Percentiles rank a stretch among this genome's conserved stretches.
Conservation (phyloP, 2,797 vertebrate genomes). For the Pantherophis alleghaniensis region DNA sequence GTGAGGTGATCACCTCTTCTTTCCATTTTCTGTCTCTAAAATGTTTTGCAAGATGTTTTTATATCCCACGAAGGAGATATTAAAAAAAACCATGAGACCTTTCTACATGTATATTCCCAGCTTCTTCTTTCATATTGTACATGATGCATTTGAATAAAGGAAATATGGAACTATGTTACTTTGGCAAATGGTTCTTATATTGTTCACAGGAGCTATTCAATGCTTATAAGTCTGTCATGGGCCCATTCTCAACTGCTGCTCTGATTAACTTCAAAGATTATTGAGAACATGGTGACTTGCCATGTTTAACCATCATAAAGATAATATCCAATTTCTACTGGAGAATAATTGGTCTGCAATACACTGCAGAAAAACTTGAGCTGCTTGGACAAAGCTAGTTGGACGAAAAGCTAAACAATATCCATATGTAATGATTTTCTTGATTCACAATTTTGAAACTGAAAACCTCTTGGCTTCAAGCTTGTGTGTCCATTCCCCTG, state of each 20-base stretch:
- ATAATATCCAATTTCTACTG: conserved; percentile 48
- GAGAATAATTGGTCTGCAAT: conserved; percentile 40
- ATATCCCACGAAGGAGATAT: not conserved
- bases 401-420: conserved; percentile 55
- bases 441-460: conserved; percentile 70
- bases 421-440: conserved; percentile 66
- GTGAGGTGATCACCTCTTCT: not conserved
- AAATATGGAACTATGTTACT: not conserved
- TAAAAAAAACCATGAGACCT: not conserved
- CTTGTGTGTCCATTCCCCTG: conserved; percentile 69
- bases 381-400: conserved; percentile 45
- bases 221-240: not conserved
- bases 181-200: rapidly evolving
- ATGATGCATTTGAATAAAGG: not conserved
- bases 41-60: not conserved
- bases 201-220: not conserved
- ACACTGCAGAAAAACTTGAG: conserved; percentile 39
- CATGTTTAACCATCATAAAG: not conserved
- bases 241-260: not conserved
- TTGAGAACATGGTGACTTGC: conserved; percentile 8
- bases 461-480: conserved; percentile 70
- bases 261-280: rapidly evolving
- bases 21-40: not conserved
- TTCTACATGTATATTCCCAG: not conserved
- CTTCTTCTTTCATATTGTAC: not conserved